A percentile compares a stretch with the other conserved stretches of the same genome.
Evolutionary conservation across 2,113 vertebrate genomes (phyloP).

Genomic region (Tursiops truncatus): DNA sequence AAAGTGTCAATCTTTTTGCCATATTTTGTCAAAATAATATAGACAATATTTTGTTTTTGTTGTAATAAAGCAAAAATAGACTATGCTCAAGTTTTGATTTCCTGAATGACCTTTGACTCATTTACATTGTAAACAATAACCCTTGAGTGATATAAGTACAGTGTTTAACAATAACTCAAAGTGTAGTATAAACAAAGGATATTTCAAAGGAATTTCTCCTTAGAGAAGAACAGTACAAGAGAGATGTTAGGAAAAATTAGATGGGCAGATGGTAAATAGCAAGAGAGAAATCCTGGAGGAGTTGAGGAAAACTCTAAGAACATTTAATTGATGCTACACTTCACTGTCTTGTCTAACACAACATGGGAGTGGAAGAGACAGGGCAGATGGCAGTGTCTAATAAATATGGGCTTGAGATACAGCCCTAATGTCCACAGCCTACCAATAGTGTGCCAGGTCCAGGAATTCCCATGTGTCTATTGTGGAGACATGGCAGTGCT

Average conservation of each 20-base stretch:
- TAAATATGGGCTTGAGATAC: neutral
- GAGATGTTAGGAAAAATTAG: neutral
- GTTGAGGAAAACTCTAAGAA: neutral
- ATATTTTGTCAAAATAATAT: slow-evolving; percentile 39
- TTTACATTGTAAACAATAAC: neutral
- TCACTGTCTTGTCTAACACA: neutral
- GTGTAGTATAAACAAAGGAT: neutral
- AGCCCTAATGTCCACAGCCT: neutral
- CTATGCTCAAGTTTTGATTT: slow-evolving; percentile 21
- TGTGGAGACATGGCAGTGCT: neutral
- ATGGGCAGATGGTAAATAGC: neutral
- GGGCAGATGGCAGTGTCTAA: neutral
- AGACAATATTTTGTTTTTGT: neutral
- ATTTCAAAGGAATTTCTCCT: neutral
- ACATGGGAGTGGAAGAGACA: neutral
- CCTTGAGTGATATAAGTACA: neutral
- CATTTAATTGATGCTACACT: accelerated
- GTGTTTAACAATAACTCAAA: neutral
- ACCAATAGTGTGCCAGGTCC: too few relatives aligned
- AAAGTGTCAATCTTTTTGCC: neutral
- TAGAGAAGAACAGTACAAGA: neutral
- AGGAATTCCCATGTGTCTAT: too few relatives aligned
- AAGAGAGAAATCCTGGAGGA: neutral
- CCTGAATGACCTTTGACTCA: slow-evolving; percentile 44
- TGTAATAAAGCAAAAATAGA: slow-evolving; percentile 30